phyloP scores from a whole-genome alignment of 2,113 vertebrate genomes.

The Corythornis vintsioides region DNA sequence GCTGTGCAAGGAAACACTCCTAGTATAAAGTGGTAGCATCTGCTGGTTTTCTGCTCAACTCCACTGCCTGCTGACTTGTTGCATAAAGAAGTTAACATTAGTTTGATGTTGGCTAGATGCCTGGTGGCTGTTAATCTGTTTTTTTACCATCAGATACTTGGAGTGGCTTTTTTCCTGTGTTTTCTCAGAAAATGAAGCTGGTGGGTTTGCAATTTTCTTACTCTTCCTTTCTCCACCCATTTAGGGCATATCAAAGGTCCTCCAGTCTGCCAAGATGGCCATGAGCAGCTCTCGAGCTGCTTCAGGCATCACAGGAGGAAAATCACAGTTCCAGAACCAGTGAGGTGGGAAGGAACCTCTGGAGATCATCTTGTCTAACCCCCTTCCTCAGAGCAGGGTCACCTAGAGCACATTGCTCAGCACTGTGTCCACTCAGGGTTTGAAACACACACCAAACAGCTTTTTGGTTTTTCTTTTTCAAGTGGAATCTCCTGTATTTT shows the following conservation, averaged over 20 bases:
- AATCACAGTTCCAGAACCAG: not conserved
- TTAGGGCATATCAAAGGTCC: not conserved
- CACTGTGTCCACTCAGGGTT: not conserved
- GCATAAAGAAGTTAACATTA: not conserved
- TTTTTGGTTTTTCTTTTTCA: not conserved
- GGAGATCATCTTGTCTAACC: not conserved
- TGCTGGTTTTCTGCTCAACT: not conserved
- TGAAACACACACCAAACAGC: not conserved
- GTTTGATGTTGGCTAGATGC: not conserved
- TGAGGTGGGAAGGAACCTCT: not conserved
- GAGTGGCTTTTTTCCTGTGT: not conserved
- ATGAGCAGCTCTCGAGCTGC: not conserved
- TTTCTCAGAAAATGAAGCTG: not conserved
- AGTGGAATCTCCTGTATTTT: not conserved
- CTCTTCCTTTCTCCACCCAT: not conserved
- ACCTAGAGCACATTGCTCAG: not conserved
- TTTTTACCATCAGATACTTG: not conserved
- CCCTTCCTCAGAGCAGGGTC: not conserved
- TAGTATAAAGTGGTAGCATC: not conserved
- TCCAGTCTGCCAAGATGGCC: not conserved
- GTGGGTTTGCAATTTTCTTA: not conserved
- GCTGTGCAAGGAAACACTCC: not conserved
- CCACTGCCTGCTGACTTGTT: not conserved
- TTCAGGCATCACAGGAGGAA: not conserved
- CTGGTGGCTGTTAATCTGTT: not conserved